Percentiles rank a stretch among this genome's conserved stretches.
Conservation (phyloP, 35 echinoderm and acorn worm genomes). For the Strongylocentrotus purpuratus region DNA sequence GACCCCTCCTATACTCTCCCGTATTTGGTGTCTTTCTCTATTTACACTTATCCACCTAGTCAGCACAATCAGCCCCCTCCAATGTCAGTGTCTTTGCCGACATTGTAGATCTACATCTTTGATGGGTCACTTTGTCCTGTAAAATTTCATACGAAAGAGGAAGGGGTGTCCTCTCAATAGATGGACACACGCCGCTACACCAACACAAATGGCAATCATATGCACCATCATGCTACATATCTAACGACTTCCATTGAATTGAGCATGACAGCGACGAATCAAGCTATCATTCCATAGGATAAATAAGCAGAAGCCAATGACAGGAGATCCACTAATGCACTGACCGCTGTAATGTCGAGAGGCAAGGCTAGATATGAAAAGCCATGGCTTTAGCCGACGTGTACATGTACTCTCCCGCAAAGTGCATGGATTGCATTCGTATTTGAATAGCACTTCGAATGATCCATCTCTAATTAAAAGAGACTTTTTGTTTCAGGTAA, state of each 20-base stretch:
- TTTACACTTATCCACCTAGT: no score
- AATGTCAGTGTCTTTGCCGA: no score
- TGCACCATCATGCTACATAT: no score
- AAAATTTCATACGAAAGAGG: no score
- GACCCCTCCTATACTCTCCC: no score
- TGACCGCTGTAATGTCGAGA: neutral
- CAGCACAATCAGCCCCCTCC: no score
- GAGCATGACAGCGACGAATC: neutral
- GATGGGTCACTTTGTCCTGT: no score
- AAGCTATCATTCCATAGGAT: neutral
- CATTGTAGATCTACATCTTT: no score
- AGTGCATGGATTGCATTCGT: neutral
- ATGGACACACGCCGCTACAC: no score
- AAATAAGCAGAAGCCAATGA: neutral
- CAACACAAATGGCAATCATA: no score
- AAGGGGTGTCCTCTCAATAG: no score
- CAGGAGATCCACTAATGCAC: neutral
- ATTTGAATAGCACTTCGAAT: neutral
- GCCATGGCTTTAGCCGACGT: neutral
- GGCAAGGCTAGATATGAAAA: neutral
- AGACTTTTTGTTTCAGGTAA: slow-evolving; percentile 12
- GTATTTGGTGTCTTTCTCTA: no score
- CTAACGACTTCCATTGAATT: neutral
- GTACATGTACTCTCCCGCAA: neutral
- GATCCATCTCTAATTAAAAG: neutral